Percentiles rank a stretch among this genome's conserved stretches.
These are phyloP conservation scores for Hemiscyllium ocellatum DNA, from an alignment of 2,113 vertebrate species.

Conservation along the genomic window DNA sequence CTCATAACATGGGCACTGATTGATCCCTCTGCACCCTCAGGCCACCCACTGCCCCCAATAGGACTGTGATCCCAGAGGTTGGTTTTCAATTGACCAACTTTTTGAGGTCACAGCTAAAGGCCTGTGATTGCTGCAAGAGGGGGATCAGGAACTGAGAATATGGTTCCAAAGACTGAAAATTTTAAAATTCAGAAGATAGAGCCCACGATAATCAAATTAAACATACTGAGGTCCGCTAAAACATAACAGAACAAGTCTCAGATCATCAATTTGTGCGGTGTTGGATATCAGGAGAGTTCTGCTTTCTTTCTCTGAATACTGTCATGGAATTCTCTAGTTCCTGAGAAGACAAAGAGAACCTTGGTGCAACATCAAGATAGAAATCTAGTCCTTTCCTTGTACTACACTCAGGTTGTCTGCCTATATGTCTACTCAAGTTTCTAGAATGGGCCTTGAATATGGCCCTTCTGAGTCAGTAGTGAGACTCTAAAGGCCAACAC, in stretches of 20 bases:
- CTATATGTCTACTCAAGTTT: too few species aligned
- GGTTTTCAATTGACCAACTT: too few species aligned
- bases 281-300: background rate
- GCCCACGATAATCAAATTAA: background rate
- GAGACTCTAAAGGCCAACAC: background rate
- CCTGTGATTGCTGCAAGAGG: too few species aligned
- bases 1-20: too few species aligned
- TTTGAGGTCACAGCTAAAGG: too few species aligned
- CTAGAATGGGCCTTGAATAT: background rate
- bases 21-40: too few species aligned
- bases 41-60: too few species aligned
- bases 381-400: background rate
- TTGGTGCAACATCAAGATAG: background rate
- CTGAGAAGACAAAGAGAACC: background rate
- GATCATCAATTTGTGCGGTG: background rate
- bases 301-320: background rate
- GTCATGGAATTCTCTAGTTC: background rate
- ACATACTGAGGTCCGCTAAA: background rate
- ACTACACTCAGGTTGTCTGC: background rate
- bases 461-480: background rate
- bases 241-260: background rate
- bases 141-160: too few species aligned
- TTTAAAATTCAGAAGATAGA: too few species aligned
- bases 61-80: too few species aligned
- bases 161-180: too few species aligned